Evolutionary conservation across 2,888 invertebrate genomes (phyloP).

Genomic region (Drosophila lutescens): DNA sequence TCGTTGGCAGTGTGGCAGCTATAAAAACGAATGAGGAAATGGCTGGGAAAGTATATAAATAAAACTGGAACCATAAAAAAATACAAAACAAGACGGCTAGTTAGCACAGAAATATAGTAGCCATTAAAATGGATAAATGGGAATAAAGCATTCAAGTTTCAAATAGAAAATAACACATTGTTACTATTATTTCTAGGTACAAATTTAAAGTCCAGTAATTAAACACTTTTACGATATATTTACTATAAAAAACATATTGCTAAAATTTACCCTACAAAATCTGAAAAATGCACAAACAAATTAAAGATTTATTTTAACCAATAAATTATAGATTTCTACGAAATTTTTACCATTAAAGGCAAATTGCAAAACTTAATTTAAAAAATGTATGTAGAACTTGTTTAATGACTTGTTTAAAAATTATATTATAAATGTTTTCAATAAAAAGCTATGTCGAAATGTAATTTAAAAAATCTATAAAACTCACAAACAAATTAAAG

Average conservation of each 20-base stretch:
- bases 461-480: neutral
- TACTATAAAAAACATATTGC: too few relatives aligned
- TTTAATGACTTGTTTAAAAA: too few relatives aligned
- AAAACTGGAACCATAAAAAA: neutral
- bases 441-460: neutral
- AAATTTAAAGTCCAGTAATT: neutral
- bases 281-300: neutral
- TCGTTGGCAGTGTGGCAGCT: neutral
- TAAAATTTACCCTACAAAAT: neutral
- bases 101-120: neutral
- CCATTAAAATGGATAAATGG: neutral
- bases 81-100: conserved; percentile 2
- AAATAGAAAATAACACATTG: neutral
- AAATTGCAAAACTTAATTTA: too few relatives aligned
- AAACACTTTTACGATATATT: neutral
- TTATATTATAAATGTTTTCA: too few relatives aligned
- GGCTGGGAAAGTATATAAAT: conserved; percentile 2
- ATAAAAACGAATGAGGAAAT: conserved; percentile 3
- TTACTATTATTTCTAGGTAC: neutral
- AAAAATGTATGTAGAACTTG: too few relatives aligned
- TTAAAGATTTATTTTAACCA: neutral
- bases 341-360: too few relatives aligned
- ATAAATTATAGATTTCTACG: neutral
- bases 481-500: neutral
- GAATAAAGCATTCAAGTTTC: too few relatives aligned